phyloP scores from a whole-genome alignment of 2,113 vertebrate genomes.

The Oriolus oriolus region DNA sequence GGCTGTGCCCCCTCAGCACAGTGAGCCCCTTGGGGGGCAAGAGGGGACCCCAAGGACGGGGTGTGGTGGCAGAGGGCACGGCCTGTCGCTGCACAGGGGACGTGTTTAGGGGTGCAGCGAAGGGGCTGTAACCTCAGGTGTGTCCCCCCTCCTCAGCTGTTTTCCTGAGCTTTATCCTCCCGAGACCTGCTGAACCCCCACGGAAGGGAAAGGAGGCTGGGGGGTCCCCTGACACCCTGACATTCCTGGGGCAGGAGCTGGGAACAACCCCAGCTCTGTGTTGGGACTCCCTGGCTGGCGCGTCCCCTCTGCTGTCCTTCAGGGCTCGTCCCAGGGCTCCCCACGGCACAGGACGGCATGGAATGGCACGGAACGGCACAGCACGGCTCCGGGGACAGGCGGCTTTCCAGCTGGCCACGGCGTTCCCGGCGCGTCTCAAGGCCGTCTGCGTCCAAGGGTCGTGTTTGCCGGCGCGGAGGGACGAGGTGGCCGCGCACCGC shows the following conservation, averaged over 20 bases:
- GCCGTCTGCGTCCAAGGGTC: background rate
- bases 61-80: too few relatives aligned
- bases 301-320: background rate
- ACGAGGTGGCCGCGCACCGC: background rate
- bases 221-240: background rate
- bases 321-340: fast-evolving
- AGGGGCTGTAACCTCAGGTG: fast-evolving
- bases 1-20: background rate
- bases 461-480: background rate
- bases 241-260: fast-evolving
- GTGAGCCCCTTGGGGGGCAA: too few relatives aligned
- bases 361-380: background rate
- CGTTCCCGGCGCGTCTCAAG: background rate
- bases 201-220: background rate
- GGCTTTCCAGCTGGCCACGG: background rate
- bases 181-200: background rate
- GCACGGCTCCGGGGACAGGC: background rate
- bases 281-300: fast-evolving
- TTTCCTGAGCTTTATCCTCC: background rate
- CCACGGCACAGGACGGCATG: background rate
- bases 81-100: too few relatives aligned
- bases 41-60: background rate
- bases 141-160: background rate
- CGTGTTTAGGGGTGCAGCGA: background rate
- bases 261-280: background rate